Conservation (phyloP, 1,140 invertebrate species). For the Parapsyche elsis region DNA sequence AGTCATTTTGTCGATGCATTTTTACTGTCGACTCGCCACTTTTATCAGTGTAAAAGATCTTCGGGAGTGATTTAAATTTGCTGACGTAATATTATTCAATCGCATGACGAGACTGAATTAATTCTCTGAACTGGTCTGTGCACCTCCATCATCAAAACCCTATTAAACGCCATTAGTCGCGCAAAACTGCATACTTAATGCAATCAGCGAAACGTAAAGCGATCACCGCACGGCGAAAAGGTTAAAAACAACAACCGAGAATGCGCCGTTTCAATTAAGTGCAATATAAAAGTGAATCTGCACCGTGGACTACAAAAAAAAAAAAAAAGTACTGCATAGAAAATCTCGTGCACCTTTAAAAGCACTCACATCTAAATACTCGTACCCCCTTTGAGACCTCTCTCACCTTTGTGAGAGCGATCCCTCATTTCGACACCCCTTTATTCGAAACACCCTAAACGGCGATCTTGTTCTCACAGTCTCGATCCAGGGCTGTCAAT, state of each 20-base stretch:
- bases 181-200: not conserved
- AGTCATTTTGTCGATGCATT: too few relatives aligned
- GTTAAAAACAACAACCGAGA: not conserved
- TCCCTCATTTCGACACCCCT: not conserved
- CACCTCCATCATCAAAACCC: not conserved
- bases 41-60: too few relatives aligned
- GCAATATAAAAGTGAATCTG: too few relatives aligned
- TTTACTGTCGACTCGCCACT: too few relatives aligned
- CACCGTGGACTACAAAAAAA: too few relatives aligned
- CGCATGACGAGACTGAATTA: not conserved
- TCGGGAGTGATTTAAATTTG: too few relatives aligned
- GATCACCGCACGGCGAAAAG: not conserved
- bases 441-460: not conserved
- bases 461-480: not conserved
- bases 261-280: not conserved
- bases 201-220: not conserved
- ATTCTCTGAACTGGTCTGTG: not conserved
- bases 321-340: too few relatives aligned
- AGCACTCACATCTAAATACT: not conserved
- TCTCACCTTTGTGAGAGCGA: not conserved
- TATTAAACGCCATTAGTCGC: conserved; percentile 17
- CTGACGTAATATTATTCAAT: not conserved
- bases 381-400: not conserved
- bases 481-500: not conserved
- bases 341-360: not conserved